Evolutionary conservation across 2,888 invertebrate species (phyloP).

Genomic region (Agrenia bidenticulata): DNA sequence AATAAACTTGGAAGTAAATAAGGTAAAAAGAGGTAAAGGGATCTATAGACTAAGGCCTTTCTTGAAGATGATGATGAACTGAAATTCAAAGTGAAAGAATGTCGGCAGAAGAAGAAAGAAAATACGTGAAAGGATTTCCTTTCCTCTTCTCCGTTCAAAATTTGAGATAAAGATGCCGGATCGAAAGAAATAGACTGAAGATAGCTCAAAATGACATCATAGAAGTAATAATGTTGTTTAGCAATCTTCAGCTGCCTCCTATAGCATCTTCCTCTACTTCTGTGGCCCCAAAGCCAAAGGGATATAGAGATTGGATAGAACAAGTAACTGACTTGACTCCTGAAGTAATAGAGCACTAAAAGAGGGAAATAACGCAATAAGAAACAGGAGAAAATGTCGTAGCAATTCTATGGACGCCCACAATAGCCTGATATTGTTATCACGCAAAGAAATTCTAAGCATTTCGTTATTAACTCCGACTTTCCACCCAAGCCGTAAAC

Average conservation of each 20-base stretch:
- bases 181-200: neutral
- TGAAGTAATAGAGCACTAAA: neutral
- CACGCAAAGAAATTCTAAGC: slow-evolving; percentile 48
- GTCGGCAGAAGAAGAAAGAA: slow-evolving; percentile 14
- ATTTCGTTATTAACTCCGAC: slow-evolving; percentile 47
- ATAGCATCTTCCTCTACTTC: too few relatives aligned
- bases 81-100: slow-evolving; percentile 15
- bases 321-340: neutral
- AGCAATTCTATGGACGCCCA: slow-evolving; percentile 36
- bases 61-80: neutral
- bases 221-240: slow-evolving; percentile 4
- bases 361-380: slow-evolving; percentile 21
- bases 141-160: neutral
- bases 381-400: slow-evolving; percentile 45
- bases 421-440: slow-evolving; percentile 47
- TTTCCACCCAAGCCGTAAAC: neutral
- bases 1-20: neutral
- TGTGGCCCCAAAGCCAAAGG: too few relatives aligned
- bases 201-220: too few relatives aligned
- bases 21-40: neutral
- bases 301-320: too few relatives aligned
- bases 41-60: too few relatives aligned
- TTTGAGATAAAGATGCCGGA: slow-evolving; percentile 2
- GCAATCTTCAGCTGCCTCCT: neutral
- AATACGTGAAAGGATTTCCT: slow-evolving; percentile 13